Evolutionary conservation across 2,797 vertebrate species (phyloP).

Genomic region (Lophius americanus): DNA sequence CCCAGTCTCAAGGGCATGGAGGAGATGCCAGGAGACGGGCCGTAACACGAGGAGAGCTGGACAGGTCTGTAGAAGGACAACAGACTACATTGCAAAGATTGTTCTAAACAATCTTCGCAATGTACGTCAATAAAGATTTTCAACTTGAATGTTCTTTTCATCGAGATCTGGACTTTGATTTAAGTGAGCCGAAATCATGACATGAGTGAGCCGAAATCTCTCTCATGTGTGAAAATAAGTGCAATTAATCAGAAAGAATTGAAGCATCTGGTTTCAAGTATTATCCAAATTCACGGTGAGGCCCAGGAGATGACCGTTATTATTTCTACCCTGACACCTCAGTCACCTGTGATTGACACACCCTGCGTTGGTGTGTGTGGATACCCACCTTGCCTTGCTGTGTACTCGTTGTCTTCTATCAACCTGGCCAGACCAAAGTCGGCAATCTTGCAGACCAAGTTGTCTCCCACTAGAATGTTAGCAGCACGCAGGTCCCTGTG

Average conservation of each 20-base stretch:
- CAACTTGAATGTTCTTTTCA: too few species aligned
- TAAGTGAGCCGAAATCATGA: slow-evolving; percentile 9
- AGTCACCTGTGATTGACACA: slow-evolving; percentile 29
- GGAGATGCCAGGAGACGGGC: too few species aligned
- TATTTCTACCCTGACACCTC: slow-evolving; percentile 22
- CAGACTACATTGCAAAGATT: too few species aligned
- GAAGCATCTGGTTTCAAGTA: slow-evolving; percentile 60
- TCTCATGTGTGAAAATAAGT: slow-evolving; percentile 19
- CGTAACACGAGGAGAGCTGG: too few species aligned
- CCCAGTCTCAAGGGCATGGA: too few species aligned
- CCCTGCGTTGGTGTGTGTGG: background rate
- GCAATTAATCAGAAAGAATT: slow-evolving; percentile 41
- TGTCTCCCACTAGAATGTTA: slow-evolving; percentile 95
- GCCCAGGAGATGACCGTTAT: slow-evolving; percentile 20
- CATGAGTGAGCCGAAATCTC: slow-evolving; percentile 9
- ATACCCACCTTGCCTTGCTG: slow-evolving; percentile 91
- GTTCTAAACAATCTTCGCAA: too few species aligned
- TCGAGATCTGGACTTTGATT: too few species aligned
- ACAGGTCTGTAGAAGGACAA: too few species aligned
- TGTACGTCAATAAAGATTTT: too few species aligned
- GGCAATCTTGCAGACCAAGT: slow-evolving; percentile 96
- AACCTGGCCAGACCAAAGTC: slow-evolving; percentile 96
- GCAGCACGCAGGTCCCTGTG: slow-evolving; percentile 95
- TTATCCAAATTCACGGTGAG: slow-evolving; percentile 44
- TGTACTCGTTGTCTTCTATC: slow-evolving; percentile 98